Conservation (phyloP, 2,113 vertebrate species). For the Vombatus ursinus region DNA sequence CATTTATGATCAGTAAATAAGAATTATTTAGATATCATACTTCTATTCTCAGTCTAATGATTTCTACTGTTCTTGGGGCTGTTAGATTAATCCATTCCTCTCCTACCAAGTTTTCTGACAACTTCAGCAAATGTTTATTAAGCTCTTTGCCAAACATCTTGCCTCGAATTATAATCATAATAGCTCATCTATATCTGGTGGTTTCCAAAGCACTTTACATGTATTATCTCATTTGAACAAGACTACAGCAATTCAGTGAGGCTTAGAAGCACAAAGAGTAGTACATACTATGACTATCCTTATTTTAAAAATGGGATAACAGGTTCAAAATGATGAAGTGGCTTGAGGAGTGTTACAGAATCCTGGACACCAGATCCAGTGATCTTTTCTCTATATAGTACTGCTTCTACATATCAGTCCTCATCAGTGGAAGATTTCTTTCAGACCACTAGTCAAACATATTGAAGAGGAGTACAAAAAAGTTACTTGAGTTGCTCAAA, state of each 20-base stretch:
- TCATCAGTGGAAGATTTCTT: background rate
- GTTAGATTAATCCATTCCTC: constrained; percentile 4
- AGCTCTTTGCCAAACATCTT: background rate
- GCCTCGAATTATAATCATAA: background rate
- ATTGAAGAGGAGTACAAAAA: background rate
- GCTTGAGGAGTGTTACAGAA: background rate
- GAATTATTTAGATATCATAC: background rate
- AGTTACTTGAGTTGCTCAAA: background rate
- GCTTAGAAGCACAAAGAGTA: background rate
- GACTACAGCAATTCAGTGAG: background rate
- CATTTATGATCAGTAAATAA: background rate
- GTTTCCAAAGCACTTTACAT: background rate
- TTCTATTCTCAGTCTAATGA: background rate
- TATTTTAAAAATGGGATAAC: background rate
- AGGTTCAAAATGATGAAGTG: background rate
- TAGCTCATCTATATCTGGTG: background rate
- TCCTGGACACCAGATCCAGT: background rate
- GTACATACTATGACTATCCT: background rate
- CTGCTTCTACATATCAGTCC: background rate
- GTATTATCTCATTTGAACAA: background rate
- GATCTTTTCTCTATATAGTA: background rate
- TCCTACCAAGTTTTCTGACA: constrained; percentile 2
- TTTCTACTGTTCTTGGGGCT: background rate
- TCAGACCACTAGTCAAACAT: background rate
- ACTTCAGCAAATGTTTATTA: background rate